Conservation (phyloP, 1,140 invertebrate species). For the Pseudobourletiella spinata region DNA sequence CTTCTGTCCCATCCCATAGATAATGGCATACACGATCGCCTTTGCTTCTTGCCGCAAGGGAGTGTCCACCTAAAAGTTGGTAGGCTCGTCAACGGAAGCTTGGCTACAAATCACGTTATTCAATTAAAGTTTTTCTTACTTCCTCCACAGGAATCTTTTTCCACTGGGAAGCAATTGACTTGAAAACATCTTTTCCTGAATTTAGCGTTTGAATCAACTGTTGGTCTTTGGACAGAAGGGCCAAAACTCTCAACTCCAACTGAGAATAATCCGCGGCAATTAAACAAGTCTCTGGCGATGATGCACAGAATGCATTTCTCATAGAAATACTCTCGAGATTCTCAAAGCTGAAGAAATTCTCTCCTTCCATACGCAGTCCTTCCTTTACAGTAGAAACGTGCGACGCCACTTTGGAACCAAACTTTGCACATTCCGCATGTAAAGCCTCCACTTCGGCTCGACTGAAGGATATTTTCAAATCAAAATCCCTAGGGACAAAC, state of each 20-base stretch:
- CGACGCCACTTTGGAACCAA: slow-evolving; percentile 17
- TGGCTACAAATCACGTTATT: too few species aligned
- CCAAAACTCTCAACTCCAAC: slow-evolving; percentile 83
- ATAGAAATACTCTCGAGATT: slow-evolving; percentile 36
- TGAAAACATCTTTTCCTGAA: slow-evolving; percentile 72
- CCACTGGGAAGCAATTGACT: slow-evolving; percentile 74
- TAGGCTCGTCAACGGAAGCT: too few species aligned
- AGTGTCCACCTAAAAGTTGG: background rate
- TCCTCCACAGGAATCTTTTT: slow-evolving; percentile 54
- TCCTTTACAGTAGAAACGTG: slow-evolving; percentile 7
- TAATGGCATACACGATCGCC: slow-evolving; percentile 91
- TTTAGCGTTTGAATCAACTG: slow-evolving; percentile 61
- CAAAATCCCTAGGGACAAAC: slow-evolving; percentile 79
- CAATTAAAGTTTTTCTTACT: slow-evolving; percentile 41
- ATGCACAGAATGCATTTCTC: slow-evolving; percentile 43
- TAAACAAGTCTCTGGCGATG: slow-evolving; percentile 45
- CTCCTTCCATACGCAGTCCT: background rate
- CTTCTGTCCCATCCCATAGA: slow-evolving; percentile 92
- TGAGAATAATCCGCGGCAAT: slow-evolving; percentile 94
- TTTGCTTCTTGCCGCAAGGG: slow-evolving; percentile 72
- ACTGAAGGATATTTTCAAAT: slow-evolving; percentile 37
- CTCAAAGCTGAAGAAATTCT: background rate
- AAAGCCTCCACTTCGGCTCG: slow-evolving; percentile 17
- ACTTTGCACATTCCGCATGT: slow-evolving; percentile 7
- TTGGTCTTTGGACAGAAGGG: slow-evolving; percentile 77